A percentile compares a stretch with the other conserved stretches of the same genome.
These are phyloP conservation scores for Typhlichthys subterraneus DNA, from an alignment of 2,797 vertebrate genomes.

Conservation along the genomic window DNA sequence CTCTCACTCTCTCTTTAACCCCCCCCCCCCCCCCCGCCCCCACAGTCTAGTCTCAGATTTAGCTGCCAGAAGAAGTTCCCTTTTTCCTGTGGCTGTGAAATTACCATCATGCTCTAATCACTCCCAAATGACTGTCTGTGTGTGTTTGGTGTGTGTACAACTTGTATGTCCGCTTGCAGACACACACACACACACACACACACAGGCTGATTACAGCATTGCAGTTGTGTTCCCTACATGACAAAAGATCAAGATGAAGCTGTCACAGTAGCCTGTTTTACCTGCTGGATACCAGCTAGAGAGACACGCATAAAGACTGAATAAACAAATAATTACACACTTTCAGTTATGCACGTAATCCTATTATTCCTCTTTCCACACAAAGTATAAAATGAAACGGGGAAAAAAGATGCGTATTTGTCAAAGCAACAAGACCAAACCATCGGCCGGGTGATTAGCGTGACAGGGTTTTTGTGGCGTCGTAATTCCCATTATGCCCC, in stretches of 20 bases:
- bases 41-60: constrained; percentile 43
- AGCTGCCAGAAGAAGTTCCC: constrained; percentile 42
- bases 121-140: constrained; percentile 33
- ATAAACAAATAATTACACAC: constrained; percentile 53
- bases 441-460: constrained; percentile 34
- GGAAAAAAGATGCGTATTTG: constrained; percentile 48
- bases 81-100: constrained; percentile 43
- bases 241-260: constrained; percentile 45
- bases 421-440: constrained; percentile 35
- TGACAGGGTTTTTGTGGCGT: constrained; percentile 2
- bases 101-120: constrained; percentile 49
- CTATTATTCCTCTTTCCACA: constrained; percentile 29
- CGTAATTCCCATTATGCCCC: constrained; percentile 60
- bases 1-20: background rate
- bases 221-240: constrained; percentile 68
- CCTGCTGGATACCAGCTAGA: constrained; percentile 9
- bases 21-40: background rate
- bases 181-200: constrained; percentile 37
- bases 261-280: background rate
- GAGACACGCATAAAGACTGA: constrained; percentile 28
- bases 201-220: constrained; percentile 65
- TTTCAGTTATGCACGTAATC: constrained; percentile 38
- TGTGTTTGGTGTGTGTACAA: constrained; percentile 27
- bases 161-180: constrained; percentile 36
- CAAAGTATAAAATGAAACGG: constrained; percentile 20